Conservation (phyloP, 2,888 invertebrate genomes). For the Pheosia gnoma region DNA sequence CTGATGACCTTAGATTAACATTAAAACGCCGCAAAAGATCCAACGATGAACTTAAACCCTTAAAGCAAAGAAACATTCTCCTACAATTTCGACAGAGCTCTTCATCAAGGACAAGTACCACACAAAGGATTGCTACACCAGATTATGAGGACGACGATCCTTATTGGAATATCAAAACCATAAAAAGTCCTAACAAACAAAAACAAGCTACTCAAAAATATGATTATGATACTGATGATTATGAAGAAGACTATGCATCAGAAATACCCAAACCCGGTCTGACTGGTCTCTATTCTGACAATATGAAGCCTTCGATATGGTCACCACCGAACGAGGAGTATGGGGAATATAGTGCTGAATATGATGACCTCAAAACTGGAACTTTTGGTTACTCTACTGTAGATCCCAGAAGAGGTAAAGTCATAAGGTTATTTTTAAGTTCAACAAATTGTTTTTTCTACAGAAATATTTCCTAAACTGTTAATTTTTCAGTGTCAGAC, state of each 20-base stretch:
- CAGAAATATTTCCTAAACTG: background rate
- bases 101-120: constrained; percentile 36
- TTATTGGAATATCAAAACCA: constrained; percentile 73
- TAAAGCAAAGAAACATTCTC: constrained; percentile 62
- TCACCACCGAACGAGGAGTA: constrained; percentile 45
- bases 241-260: constrained; percentile 58
- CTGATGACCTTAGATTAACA: constrained; percentile 15
- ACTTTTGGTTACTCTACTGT: constrained; percentile 67
- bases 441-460: too few relatives aligned
- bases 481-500: background rate
- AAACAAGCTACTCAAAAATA: constrained; percentile 40
- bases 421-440: too few relatives aligned
- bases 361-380: constrained; percentile 47
- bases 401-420: constrained; percentile 67
- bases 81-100: constrained; percentile 48
- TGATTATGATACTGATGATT: constrained; percentile 52
- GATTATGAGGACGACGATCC: constrained; percentile 65
- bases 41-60: constrained; percentile 38
- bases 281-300: constrained; percentile 70
- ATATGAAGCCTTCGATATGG: constrained; percentile 43
- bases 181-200: constrained; percentile 47
- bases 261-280: constrained; percentile 73
- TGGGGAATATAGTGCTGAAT: constrained; percentile 36
- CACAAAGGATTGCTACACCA: constrained; percentile 50
- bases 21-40: constrained; percentile 33